Evolutionary conservation across 2,888 invertebrate species (phyloP), one percentile per base, ranked within the genome.

Genomic region (Volucella zonaria): DNA sequence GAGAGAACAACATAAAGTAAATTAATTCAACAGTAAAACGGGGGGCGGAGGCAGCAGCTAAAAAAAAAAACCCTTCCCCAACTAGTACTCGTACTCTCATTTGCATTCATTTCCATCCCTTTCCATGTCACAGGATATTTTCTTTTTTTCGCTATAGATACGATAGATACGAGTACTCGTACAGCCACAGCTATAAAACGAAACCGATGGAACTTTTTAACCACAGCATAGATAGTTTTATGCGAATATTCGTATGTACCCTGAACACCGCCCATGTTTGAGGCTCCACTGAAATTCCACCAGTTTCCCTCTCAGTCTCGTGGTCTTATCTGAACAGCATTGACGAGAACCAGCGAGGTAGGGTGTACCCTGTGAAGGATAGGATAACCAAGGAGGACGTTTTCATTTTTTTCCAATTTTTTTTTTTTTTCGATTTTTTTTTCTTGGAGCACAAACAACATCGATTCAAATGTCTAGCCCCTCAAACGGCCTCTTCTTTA

Each of bases 41-140:
- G n/a, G 12, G 38, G 18, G 18, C 18, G 38, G 8, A 31, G 8
- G 8, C 11, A 31, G 38, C 12, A 18, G n/a, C 1, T 6, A 6
- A 61, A 42, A 23, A 61, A 61, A 70, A 71, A 71, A 80, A 61
- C 80, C 71, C 70, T 71, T 80, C 67, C 66, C 78, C 75, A 79
- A 83, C 82, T 74, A 31, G 31, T 31, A 31, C 31, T 31, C 6
- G 31, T 31, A 59, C 76, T 77, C 68, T 80, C 85, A 85, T 85
- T 85, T 85, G 85, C 85, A 85, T 85, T 81, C 68, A 85, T 83
- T 79, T 77, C 85, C 85, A 77, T 85, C 85, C 85, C 62, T 73
- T 85, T 85, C 80, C 73, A 71, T 85, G 85, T 85, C 68, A 62
- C 52, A 43, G 64, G 45, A 47, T 45, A 47, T 67, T 62, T 45